These are phyloP conservation scores for Pollicipes pollicipes DNA, from an alignment of 1,140 invertebrate species.

Conservation along the genomic window DNA sequence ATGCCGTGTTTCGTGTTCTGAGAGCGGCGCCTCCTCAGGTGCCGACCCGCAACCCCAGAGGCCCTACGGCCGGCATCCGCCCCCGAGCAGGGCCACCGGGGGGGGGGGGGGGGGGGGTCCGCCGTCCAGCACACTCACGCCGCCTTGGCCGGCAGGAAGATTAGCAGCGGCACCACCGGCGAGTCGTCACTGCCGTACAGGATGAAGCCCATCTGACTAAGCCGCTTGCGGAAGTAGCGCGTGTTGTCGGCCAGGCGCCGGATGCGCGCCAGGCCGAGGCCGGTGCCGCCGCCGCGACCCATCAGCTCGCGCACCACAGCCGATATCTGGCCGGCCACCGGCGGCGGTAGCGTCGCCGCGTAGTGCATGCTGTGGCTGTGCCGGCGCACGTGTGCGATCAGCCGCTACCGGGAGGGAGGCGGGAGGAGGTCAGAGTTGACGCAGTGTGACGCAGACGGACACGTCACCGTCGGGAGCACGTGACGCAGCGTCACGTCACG, in stretches of 20 bases:
- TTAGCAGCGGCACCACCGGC: constrained; percentile 39
- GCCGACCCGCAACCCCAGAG: too few species aligned
- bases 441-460: too few species aligned
- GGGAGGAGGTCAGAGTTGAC: background rate
- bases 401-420: constrained; percentile 14
- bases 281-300: background rate
- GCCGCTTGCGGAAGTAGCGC: constrained; percentile 35
- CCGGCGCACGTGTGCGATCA: constrained; percentile 61
- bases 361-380: constrained; percentile 74
- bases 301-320: background rate
- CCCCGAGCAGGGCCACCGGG: constrained; percentile 83
- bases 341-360: constrained; percentile 72
- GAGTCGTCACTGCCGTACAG: constrained; percentile 41
- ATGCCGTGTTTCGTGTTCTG: background rate
- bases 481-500: too few species aligned
- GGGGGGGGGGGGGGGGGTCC: constrained; percentile 89
- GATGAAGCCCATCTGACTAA: constrained; percentile 41
- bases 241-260: constrained; percentile 35
- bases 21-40: too few species aligned
- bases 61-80: constrained; percentile 74
- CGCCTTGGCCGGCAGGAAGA: constrained; percentile 41
- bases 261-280: constrained; percentile 25
- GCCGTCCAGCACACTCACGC: constrained; percentile 74
- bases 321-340: constrained; percentile 69
- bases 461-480: too few species aligned